phyloP scores from a whole-genome alignment of 2,797 vertebrate species.

The Uromys caudimaculatus region DNA sequence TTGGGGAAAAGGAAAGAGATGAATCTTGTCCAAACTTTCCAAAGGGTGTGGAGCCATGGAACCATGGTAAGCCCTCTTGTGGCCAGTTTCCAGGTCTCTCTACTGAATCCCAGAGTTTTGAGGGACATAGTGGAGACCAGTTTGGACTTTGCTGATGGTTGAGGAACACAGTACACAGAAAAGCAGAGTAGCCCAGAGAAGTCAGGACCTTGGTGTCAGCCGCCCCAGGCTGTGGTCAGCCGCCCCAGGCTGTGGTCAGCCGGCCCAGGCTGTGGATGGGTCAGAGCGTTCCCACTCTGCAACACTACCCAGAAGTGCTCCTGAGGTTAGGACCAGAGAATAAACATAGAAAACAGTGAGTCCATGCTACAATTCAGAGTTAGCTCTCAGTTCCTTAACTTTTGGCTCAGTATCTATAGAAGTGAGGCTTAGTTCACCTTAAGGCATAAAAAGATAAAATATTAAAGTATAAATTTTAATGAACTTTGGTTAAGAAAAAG shows the following conservation, averaged over 20 bases:
- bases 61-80: neutral
- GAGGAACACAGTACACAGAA: neutral
- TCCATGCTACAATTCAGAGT: slow-evolving; percentile 30
- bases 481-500: slow-evolving; percentile 56
- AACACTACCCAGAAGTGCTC: neutral
- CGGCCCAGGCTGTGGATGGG: neutral
- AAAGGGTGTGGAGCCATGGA: neutral
- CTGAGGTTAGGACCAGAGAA: neutral
- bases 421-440: neutral
- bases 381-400: neutral
- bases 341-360: neutral
- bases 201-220: neutral
- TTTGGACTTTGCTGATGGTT: neutral
- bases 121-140: neutral
- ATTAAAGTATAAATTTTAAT: slow-evolving; percentile 43
- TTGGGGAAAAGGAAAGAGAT: neutral
- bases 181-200: neutral
- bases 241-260: neutral
- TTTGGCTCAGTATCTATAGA: neutral
- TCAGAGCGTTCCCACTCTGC: neutral
- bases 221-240: neutral
- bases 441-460: slow-evolving; percentile 9
- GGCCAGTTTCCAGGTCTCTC: neutral
- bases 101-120: neutral
- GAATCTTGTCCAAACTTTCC: neutral